phyloP scores from a whole-genome alignment of 2,113 vertebrate genomes.

The Anarhynchus alexandrinus region DNA sequence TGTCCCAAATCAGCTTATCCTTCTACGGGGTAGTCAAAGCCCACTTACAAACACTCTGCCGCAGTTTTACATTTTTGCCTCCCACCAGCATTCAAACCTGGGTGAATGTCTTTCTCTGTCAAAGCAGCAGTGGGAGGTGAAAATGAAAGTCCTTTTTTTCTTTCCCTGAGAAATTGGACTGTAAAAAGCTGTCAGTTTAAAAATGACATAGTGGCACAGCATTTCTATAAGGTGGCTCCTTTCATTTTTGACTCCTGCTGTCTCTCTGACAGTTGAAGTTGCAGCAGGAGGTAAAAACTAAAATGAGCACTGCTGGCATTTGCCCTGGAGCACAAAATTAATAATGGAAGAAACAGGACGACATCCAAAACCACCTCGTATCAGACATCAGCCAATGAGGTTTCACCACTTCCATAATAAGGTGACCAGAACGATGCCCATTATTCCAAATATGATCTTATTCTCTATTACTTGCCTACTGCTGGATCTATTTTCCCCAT shows the following conservation, averaged over 20 bases:
- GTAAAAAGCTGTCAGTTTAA: constrained; percentile 79
- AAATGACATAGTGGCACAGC: constrained; percentile 76
- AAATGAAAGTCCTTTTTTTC: constrained; percentile 73
- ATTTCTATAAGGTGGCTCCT: constrained; percentile 75
- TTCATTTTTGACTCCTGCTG: constrained; percentile 76
- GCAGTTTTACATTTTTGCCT: constrained; percentile 69
- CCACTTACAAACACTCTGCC: constrained; percentile 63
- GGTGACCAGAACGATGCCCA: constrained; percentile 58
- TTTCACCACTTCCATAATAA: constrained; percentile 63
- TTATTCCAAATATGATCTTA: constrained; percentile 61
- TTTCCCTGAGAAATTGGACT: constrained; percentile 71
- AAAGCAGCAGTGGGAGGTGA: constrained; percentile 71
- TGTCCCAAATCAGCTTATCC: constrained; percentile 35
- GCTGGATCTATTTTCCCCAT: constrained; percentile 41
- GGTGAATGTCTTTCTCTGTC: constrained; percentile 75
- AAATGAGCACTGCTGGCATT: constrained; percentile 75
- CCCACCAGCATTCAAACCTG: constrained; percentile 66
- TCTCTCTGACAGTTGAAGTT: constrained; percentile 79
- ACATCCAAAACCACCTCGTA: constrained; percentile 62
- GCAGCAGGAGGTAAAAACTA: constrained; percentile 76
- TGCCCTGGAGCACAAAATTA: constrained; percentile 78
- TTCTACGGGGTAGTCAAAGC: constrained; percentile 53
- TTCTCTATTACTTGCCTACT: constrained; percentile 25
- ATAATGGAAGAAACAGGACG: constrained; percentile 75
- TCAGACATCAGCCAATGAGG: constrained; percentile 62